Evolutionary conservation across 64 coral and sea anemone species (phyloP).

Genomic region (Montipora efflorescens): DNA sequence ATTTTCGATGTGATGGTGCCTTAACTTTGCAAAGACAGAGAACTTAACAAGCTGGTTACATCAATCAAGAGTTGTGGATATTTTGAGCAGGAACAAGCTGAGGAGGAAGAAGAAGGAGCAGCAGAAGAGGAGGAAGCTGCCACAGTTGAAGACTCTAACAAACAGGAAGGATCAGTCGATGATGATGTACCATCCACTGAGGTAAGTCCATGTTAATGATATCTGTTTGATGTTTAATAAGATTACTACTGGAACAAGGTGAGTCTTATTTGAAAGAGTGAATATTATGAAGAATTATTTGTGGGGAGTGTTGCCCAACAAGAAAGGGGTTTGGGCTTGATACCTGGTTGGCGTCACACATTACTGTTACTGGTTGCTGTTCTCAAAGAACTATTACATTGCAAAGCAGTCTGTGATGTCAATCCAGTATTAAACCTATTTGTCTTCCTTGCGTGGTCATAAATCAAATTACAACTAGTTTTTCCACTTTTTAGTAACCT

Average conservation of each 20-base stretch:
- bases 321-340: too few relatives aligned
- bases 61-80: conserved; percentile 87
- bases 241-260: not conserved
- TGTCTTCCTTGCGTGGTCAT: too few relatives aligned
- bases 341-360: too few relatives aligned
- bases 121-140: conserved; percentile 18
- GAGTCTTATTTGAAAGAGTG: too few relatives aligned
- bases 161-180: conserved; percentile 31
- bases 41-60: conserved; percentile 65
- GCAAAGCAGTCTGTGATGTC: too few relatives aligned
- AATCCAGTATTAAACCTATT: too few relatives aligned
- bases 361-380: too few relatives aligned
- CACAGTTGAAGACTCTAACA: conserved; percentile 30
- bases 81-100: conserved; percentile 56
- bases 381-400: too few relatives aligned
- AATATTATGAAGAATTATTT: too few relatives aligned
- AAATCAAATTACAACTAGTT: too few relatives aligned
- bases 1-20: not conserved
- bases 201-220: not conserved
- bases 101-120: not conserved
- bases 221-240: not conserved
- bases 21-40: conserved; percentile 77
- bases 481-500: too few relatives aligned
- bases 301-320: too few relatives aligned
- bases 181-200: not conserved